Conservation (phyloP, 2,797 vertebrate species). For the Gambelia wislizenii region DNA sequence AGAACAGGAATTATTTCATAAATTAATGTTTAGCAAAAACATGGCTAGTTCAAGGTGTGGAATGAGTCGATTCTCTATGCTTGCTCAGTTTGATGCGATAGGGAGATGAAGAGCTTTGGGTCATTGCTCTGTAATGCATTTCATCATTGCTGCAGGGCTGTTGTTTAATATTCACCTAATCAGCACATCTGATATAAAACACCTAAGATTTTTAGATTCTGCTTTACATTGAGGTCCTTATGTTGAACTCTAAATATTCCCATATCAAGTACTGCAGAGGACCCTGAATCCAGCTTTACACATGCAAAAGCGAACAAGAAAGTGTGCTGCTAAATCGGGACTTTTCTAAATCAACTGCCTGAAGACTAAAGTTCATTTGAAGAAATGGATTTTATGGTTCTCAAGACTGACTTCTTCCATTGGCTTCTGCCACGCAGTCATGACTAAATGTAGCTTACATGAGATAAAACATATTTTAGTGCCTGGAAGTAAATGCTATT, state of each 20-base stretch:
- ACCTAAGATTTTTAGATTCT: conserved; percentile 34
- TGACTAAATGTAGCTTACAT: neutral
- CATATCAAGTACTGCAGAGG: neutral
- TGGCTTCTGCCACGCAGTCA: neutral
- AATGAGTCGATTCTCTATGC: conserved; percentile 44
- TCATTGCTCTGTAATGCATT: conserved; percentile 54
- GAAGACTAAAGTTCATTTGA: neutral
- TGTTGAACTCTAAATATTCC: neutral
- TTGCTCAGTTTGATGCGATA: conserved; percentile 59
- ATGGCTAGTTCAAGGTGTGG: neutral
- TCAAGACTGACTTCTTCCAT: neutral
- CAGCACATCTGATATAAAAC: conserved; percentile 42
- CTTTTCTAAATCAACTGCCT: neutral
- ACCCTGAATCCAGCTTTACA: neutral
- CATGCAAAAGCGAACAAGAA: neutral
- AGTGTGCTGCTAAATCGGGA: neutral
- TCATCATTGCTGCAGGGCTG: conserved; percentile 58
- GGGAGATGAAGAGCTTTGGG: conserved; percentile 64
- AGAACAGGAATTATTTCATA: conserved; percentile 74
- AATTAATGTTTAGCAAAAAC: conserved; percentile 23
- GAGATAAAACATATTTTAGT: neutral
- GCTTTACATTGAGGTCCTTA: conserved; percentile 27
- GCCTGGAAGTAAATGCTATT: neutral
- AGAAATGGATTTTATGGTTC: neutral
- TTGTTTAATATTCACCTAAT: conserved; percentile 53